phyloP scores from a whole-genome alignment of 2,113 vertebrate species.

The Crotophaga sulcirostris region DNA sequence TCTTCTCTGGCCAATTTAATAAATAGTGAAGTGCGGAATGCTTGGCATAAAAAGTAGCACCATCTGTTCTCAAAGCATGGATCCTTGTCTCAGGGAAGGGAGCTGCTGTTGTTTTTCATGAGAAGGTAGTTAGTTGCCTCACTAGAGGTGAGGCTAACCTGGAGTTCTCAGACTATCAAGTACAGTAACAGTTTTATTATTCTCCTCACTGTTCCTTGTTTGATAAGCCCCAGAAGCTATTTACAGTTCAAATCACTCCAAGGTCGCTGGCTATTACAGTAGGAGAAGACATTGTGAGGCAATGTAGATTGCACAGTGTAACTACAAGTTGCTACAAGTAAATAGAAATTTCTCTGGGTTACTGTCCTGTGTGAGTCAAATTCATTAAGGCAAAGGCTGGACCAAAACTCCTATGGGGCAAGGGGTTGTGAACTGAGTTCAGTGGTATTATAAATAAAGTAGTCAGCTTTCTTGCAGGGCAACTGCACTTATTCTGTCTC shows the following conservation, averaged over 20 bases:
- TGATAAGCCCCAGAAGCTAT: constrained; percentile 52
- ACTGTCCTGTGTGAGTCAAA: neutral
- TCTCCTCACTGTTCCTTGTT: constrained; percentile 52
- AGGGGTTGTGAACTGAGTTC: neutral
- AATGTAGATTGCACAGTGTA: neutral
- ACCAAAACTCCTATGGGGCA: neutral
- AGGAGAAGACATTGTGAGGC: constrained; percentile 4
- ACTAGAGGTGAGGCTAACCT: constrained; percentile 46
- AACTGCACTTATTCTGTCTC: neutral
- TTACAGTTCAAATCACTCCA: constrained; percentile 52
- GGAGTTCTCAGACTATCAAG: constrained; percentile 36
- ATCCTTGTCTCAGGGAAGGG: constrained; percentile 17
- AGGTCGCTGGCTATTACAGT: neutral
- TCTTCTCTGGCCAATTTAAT: constrained; percentile 22
- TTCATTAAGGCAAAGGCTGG: neutral
- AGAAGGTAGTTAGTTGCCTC: constrained; percentile 17
- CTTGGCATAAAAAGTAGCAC: constrained; percentile 23
- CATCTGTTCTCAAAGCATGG: constrained; percentile 50
- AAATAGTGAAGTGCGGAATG: constrained; percentile 22
- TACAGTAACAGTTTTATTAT: constrained; percentile 54
- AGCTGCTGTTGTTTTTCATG: constrained; percentile 36
- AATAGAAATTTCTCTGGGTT: neutral
- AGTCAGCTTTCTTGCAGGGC: neutral
- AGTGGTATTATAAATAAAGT: neutral
- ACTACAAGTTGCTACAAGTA: neutral